A percentile compares a stretch with the other conserved stretches of the same genome.
These are phyloP conservation scores for Spea multiplicata DNA, from an alignment of 2,113 vertebrate genomes.

Conservation along the genomic window DNA sequence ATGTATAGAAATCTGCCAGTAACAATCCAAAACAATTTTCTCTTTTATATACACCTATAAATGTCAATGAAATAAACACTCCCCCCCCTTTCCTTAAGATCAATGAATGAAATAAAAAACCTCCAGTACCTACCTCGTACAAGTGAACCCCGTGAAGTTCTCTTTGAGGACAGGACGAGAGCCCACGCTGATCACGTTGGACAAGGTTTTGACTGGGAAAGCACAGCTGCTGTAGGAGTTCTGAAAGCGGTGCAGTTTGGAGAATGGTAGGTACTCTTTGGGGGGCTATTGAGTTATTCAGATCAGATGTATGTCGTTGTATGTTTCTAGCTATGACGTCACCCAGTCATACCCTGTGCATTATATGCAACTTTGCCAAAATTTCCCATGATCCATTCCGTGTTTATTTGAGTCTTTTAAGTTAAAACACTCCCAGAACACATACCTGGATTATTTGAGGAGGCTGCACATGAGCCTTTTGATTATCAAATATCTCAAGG, in stretches of 20 bases:
- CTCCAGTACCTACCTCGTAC: conserved; percentile 94
- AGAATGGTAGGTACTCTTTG: conserved; percentile 75
- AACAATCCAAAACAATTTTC: neutral
- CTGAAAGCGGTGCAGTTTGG: conserved; percentile 96
- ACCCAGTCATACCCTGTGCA: no score
- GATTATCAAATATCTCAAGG: no score
- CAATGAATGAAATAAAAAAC: conserved; percentile 97
- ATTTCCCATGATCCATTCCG: no score
- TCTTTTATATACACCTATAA: neutral
- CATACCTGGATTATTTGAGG: no score
- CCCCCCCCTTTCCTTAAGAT: conserved; percentile 62
- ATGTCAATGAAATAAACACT: neutral
- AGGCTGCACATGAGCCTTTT: no score
- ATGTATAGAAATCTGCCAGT: neutral
- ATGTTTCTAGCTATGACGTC: no score
- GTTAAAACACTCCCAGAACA: no score
- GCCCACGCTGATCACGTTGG: conserved; percentile 96
- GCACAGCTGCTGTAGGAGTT: conserved; percentile 93
- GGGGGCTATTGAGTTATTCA: no score
- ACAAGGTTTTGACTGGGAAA: conserved; percentile 98
- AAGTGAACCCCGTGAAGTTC: conserved; percentile 92
- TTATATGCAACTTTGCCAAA: no score
- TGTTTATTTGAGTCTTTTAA: no score
- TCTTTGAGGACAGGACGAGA: conserved; percentile 93
- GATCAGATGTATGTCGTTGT: no score